Base-by-base conservation (phyloP, 2,797 vertebrate genomes). In the Onychomys arenicola region DNA sequence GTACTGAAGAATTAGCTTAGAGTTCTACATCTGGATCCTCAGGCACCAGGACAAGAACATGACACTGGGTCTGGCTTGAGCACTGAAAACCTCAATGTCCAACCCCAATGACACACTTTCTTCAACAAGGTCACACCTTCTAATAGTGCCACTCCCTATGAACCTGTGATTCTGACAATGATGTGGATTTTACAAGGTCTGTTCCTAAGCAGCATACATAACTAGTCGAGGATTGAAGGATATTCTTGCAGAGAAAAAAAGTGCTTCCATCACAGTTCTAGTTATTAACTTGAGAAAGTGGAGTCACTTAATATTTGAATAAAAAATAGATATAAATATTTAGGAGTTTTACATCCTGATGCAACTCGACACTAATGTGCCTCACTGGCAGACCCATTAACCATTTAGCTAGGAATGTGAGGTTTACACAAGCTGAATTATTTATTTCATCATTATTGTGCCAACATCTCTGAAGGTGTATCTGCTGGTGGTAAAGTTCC, bases 271-370 rank as follows among this genome's bases (percentile, higher is more conserved):
- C 91, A 94, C 37, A 94, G 55, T 88, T 97, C 34, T 92, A 89
- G 92, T 94, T 96, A 97, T 96, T 95, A 95, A 92, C 27, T 81
- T 0, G 0, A 76, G 84, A 89, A 94, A 82, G 52, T 55, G 17
- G 49, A 97, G 69, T 90, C 86, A 69, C 57, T 93, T 57, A 46
- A 82, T 89, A 94, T 83, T 23, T 88, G 83, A 97, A 97, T 91
- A 93, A 96, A 94, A 84, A 97, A 95, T 81, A 94, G 59, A 91
- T 71, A 96, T 96, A 93, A 97, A 97, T 97, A 97, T 96, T 98
- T 97, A 97, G 95, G 63, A 96, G 92, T 81, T 90, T 86, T 84
- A 90, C 86, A 95, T 89, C 93, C 91, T 94, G 91, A 90, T 57
- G 84, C 40, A 94, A 63, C 81, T 89, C 91, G 87, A 59, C 75